Percentiles rank a stretch among this genome's conserved stretches.
phyloP scores from a whole-genome alignment of 2,113 vertebrate genomes.

The Epinephelus moara region DNA sequence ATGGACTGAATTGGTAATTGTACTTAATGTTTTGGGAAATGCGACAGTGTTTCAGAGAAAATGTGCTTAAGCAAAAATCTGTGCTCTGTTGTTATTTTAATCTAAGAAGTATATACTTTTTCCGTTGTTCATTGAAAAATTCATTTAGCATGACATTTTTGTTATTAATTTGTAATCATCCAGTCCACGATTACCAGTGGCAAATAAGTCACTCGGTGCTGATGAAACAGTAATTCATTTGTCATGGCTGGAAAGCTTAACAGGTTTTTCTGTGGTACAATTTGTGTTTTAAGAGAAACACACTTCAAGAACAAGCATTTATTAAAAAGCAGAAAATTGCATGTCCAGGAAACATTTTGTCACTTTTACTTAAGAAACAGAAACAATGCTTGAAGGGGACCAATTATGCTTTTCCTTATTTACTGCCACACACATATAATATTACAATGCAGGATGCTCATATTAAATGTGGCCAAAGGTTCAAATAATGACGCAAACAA shows the following conservation, averaged over 20 bases:
- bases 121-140: conserved; percentile 10
- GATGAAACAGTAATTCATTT: conserved; percentile 47
- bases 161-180: conserved; percentile 26
- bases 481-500: no score
- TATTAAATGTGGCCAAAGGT: no score
- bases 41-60: background rate
- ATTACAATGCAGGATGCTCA: no score
- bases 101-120: background rate
- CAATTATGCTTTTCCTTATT: no score
- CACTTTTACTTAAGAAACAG: background rate
- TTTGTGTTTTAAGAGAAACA: background rate
- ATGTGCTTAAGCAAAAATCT: conserved; percentile 3
- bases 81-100: background rate
- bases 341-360: conserved; percentile 1
- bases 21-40: conserved; percentile 3
- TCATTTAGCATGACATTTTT: conserved; percentile 20
- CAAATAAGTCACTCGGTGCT: conserved; percentile 20
- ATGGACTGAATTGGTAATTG: background rate
- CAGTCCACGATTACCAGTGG: conserved; percentile 13
- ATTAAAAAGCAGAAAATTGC: background rate
- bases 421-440: no score
- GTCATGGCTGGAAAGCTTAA: conserved; percentile 19
- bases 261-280: background rate
- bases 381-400: background rate
- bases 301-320: background rate